A percentile compares a stretch with the other conserved stretches of the same genome.
Evolutionary conservation across 2,888 invertebrate species (phyloP).

Genomic region (Leptopilina drosophilae): DNA sequence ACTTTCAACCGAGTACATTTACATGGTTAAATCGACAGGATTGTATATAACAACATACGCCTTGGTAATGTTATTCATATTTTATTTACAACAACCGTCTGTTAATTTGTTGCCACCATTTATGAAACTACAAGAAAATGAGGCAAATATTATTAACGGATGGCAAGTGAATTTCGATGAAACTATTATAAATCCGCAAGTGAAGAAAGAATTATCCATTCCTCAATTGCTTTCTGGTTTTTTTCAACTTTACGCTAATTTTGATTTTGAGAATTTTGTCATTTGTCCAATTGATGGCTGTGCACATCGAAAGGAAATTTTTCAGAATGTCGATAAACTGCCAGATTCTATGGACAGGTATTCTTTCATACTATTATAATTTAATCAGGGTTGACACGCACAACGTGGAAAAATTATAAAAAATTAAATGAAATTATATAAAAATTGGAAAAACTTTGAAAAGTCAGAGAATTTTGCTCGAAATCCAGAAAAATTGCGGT

Average conservation of each 20-base stretch:
- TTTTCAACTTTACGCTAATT: slow-evolving; percentile 82
- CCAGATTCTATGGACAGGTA: slow-evolving; percentile 78
- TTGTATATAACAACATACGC: slow-evolving; percentile 83
- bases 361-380: slow-evolving; percentile 54
- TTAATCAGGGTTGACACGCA: too few species aligned
- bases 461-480: too few species aligned
- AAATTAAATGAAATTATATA: too few species aligned
- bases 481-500: too few species aligned
- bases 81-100: slow-evolving; percentile 83
- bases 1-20: slow-evolving; percentile 75
- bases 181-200: slow-evolving; percentile 64
- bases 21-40: slow-evolving; percentile 69
- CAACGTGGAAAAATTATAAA: too few species aligned
- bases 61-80: slow-evolving; percentile 82
- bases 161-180: slow-evolving; percentile 82
- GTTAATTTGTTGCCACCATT: slow-evolving; percentile 80
- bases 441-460: too few species aligned
- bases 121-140: slow-evolving; percentile 76
- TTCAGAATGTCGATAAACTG: slow-evolving; percentile 75
- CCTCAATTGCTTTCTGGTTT: slow-evolving; percentile 82
- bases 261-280: slow-evolving; percentile 80
- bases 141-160: slow-evolving; percentile 75
- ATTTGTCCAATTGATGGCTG: slow-evolving; percentile 83
- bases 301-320: slow-evolving; percentile 74
- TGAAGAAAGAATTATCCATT: slow-evolving; percentile 70